Base-by-base conservation (phyloP, 2,888 invertebrate species). In the Acanthosoma haemorrhoidale region DNA sequence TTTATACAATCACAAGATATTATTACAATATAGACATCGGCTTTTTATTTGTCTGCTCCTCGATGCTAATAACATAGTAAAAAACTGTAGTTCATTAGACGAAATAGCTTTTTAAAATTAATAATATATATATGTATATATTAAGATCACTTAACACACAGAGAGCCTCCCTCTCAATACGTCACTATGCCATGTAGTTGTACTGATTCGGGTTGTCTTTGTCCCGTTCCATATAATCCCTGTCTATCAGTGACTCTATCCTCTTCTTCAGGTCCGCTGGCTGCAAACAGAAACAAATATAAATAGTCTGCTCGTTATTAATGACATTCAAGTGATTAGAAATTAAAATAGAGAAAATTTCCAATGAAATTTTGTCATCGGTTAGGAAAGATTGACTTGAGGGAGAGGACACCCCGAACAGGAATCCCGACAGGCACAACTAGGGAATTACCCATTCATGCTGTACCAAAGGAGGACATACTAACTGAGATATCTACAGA, bases 191-290 rank as follows among this genome's bases (percentile, higher is more conserved):
- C 79, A 99, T 96, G 82, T 99, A 99, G 83, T 97, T 95, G 84
- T 99, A 99, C 81, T 93, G 92, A 82, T 96, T 97, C 74, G 95
- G 89, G 83, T 96, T 97, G 82, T 98, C 96, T 82, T 96, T 95
- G 82, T 99, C 98, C 60, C 99, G 86, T 80, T 96, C 94, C 94
- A 99, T 95, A 82, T 99, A 99, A 82, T 99, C 99, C 78, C 99
- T 87, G 81, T 99, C 99, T 79, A 99, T 99, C 69, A 99, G 86
- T 64, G 97, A 97, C 80, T 98, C 99, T 77, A 99, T 98, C 75
- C 99, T 88, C 80, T 97, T 97, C 84, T 99, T 99, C 78, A 99
- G 85, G 83, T 99, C 99, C 73, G 94, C 90, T 75, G 97, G 95
- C 96, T 96, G 81, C 21, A 83, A 85, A 74, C 76, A 76, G 43